phyloP scores from a whole-genome alignment of 2,113 vertebrate genomes.

The Urocolius indicus region DNA sequence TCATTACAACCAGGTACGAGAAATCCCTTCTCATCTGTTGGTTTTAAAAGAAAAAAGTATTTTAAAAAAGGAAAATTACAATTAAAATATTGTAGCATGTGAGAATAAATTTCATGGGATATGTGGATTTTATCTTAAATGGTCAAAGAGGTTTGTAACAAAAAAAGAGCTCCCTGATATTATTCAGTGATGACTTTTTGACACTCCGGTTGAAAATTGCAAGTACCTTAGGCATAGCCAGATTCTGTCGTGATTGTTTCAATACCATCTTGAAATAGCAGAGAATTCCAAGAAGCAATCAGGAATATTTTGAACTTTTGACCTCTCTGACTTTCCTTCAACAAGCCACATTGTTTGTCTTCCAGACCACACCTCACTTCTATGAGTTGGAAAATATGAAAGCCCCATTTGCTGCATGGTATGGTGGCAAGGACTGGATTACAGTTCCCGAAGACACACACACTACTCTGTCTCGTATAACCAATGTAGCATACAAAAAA shows the following conservation, averaged over 20 bases:
- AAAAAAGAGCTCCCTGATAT: neutral
- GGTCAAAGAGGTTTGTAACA: neutral
- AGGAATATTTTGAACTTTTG: neutral
- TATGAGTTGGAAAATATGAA: conserved; percentile 81
- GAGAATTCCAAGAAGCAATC: neutral
- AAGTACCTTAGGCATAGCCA: neutral
- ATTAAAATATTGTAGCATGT: neutral
- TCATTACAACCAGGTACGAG: conserved; percentile 91
- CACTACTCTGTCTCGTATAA: conserved; percentile 62
- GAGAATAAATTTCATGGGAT: neutral
- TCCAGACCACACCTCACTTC: conserved; percentile 67
- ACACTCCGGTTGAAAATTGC: neutral
- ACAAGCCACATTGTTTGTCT: neutral
- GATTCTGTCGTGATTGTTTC: neutral
- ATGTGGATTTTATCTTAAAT: neutral
- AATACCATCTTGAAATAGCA: accelerated
- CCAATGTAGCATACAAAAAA: conserved; percentile 74
- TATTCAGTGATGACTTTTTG: neutral
- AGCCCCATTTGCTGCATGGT: conserved; percentile 74
- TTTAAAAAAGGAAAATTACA: neutral
- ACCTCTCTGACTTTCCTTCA: neutral
- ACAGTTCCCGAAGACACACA: conserved; percentile 68
- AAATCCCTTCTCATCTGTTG: neutral
- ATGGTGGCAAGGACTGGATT: conserved; percentile 79
- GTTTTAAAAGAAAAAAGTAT: neutral